These are phyloP conservation scores for Drosophila recens DNA, from an alignment of 2,888 invertebrate species.

Conservation along the genomic window DNA sequence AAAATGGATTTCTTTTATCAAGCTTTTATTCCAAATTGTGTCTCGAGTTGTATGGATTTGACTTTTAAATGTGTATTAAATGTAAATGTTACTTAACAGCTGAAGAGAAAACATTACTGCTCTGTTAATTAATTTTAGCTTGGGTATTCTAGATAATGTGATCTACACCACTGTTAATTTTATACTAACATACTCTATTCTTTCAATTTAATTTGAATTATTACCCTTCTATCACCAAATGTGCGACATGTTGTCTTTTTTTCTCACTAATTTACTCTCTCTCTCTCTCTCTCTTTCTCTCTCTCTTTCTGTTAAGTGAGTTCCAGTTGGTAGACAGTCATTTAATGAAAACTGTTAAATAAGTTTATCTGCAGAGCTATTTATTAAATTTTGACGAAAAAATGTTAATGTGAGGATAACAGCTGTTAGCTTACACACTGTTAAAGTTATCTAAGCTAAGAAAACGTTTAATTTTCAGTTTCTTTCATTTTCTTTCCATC, in stretches of 20 bases:
- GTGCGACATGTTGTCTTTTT: too few species aligned
- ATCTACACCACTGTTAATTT: too few species aligned
- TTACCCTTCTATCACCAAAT: too few species aligned
- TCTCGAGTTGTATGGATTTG: neutral
- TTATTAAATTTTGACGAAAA: neutral
- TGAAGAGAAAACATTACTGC: neutral
- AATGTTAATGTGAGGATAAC: neutral
- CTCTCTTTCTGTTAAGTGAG: neutral
- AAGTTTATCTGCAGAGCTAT: neutral
- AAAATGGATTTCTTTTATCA: constrained; percentile 21
- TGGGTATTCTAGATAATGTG: neutral
- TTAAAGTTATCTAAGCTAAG: neutral
- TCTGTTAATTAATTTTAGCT: neutral
- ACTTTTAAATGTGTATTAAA: neutral
- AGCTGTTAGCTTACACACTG: neutral
- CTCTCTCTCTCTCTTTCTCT: too few species aligned
- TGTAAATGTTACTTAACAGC: neutral
- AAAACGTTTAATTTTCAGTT: neutral
- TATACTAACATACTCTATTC: too few species aligned
- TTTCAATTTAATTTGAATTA: too few species aligned
- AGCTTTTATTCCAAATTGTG: constrained; percentile 1
- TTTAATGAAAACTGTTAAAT: too few species aligned
- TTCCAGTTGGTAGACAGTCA: too few species aligned
- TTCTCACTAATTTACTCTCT: too few species aligned
- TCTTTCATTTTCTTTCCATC: neutral